Evolutionary conservation across 1,140 invertebrate genomes (phyloP).

Genomic region (Papilio dardanus): DNA sequence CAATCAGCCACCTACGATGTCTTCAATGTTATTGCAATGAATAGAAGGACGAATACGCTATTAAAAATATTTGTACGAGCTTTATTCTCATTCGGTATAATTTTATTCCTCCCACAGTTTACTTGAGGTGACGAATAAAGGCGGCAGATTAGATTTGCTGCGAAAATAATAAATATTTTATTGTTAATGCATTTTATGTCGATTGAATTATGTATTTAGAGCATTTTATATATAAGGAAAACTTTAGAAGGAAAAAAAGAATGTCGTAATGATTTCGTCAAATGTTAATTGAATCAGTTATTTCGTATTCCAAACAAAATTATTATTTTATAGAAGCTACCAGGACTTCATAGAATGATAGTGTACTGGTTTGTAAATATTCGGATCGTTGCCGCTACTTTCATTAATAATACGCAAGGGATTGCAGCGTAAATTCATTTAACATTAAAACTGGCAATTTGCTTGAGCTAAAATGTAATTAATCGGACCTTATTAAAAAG

Average conservation of each 20-base stretch:
- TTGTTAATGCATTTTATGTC: neutral
- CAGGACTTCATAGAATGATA: neutral
- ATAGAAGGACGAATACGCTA: conserved; percentile 35
- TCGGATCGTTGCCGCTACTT: too few species aligned
- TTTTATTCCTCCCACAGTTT: conserved; percentile 32
- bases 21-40: conserved; percentile 20
- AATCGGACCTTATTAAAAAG: neutral
- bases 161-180: conserved; percentile 18
- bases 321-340: neutral
- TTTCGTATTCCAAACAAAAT: neutral
- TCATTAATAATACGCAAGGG: too few species aligned
- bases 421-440: neutral
- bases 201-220: neutral
- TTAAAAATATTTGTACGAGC: conserved; percentile 24
- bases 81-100: conserved; percentile 12
- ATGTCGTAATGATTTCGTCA: neutral
- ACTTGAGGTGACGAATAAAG: conserved; percentile 31
- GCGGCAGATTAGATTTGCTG: conserved; percentile 26
- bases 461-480: neutral
- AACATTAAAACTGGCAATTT: neutral
- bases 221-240: neutral
- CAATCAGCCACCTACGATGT: conserved; percentile 32
- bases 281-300: too few species aligned
- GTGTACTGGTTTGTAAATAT: neutral
- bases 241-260: neutral